A percentile compares a stretch with the other conserved stretches of the same genome.
phyloP scores from a whole-genome alignment of 2,797 vertebrate genomes.

The Triplophysa yarkandensis region DNA sequence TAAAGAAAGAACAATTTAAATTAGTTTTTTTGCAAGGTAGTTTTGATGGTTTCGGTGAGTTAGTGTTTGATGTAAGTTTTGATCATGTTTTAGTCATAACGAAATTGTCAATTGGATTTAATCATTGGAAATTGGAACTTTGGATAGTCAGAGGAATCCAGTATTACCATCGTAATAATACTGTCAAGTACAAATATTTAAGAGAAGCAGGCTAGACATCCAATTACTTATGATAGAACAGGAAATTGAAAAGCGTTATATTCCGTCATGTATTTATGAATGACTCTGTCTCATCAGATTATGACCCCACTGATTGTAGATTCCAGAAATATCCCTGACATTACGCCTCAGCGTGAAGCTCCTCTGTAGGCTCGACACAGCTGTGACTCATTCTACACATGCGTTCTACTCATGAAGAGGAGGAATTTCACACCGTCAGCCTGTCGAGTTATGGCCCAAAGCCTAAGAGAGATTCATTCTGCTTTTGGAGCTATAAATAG shows the following conservation, averaged over 20 bases:
- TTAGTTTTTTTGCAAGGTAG: neutral
- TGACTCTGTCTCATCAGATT: constrained; percentile 38
- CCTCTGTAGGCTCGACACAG: constrained; percentile 9
- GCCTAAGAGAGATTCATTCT: neutral
- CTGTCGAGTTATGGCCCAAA: constrained; percentile 6
- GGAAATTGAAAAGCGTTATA: neutral
- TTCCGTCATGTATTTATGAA: constrained; percentile 25
- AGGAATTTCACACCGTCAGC: constrained; percentile 9
- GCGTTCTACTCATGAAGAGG: constrained; percentile 16
- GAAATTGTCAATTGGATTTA: no score
- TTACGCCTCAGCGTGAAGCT: constrained; percentile 35
- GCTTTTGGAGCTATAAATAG: neutral
- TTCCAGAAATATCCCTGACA: constrained; percentile 46
- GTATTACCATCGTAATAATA: neutral
- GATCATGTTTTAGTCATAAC: no score
- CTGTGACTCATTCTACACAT: constrained; percentile 36
- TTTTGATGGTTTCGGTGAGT: no score
- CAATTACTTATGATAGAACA: neutral
- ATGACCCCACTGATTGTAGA: constrained; percentile 8
- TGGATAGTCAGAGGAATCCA: neutral
- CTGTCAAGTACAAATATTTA: neutral
- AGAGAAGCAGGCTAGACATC: neutral
- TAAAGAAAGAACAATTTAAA: neutral
- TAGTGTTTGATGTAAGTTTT: no score
- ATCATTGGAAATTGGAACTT: no score